Percentiles rank a stretch among this genome's conserved stretches.
Evolutionary conservation across 2,888 invertebrate genomes (phyloP).

Genomic region (Dryobotodes eremita): DNA sequence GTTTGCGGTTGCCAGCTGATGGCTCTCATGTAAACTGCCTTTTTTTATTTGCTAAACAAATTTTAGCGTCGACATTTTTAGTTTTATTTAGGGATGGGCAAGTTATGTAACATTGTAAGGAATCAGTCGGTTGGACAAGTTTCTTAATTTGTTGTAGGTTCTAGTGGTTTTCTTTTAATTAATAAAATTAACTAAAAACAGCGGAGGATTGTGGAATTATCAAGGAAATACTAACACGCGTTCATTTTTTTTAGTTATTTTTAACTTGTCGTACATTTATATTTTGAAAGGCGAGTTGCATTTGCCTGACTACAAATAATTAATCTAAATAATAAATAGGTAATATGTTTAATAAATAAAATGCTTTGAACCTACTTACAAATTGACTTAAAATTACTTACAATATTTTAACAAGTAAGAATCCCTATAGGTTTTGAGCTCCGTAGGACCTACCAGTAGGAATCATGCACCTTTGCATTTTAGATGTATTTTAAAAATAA

Average conservation of each 20-base stretch:
- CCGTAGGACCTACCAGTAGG: background rate
- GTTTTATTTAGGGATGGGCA: constrained; percentile 53
- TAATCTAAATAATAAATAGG: no score
- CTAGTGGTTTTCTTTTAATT: background rate
- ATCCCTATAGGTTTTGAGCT: background rate
- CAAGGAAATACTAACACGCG: background rate
- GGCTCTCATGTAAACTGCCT: constrained; percentile 61
- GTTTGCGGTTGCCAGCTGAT: constrained; percentile 86
- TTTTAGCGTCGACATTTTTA: constrained; percentile 59
- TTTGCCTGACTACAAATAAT: no score
- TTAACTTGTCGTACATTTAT: no score
- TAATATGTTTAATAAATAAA: background rate
- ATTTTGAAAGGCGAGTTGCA: no score
- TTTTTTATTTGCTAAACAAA: constrained; percentile 68
- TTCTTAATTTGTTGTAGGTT: background rate
- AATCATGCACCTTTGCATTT: background rate
- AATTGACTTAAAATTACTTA: background rate
- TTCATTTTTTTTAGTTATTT: no score
- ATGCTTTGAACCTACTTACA: no score
- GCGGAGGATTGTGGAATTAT: no score
- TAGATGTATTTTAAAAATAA: background rate
- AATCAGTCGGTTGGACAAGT: background rate
- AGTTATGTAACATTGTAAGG: background rate
- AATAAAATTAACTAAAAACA: background rate
- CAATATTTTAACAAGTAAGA: background rate